phyloP scores from a whole-genome alignment of 2,888 invertebrate genomes.

The Phyllotreta striolata region DNA sequence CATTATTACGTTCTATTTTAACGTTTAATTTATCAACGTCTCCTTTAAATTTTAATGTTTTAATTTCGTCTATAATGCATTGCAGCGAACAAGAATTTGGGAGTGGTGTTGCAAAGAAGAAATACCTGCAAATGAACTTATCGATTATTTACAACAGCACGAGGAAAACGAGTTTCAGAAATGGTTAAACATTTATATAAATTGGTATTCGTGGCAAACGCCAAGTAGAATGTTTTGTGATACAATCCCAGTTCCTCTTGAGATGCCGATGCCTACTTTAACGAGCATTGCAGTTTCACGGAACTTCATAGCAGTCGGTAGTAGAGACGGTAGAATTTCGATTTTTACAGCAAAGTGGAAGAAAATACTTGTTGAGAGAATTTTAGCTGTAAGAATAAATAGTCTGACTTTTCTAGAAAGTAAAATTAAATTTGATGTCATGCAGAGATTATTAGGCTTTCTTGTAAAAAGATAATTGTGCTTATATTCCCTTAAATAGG shows the following conservation, averaged over 20 bases:
- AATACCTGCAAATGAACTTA: slow-evolving; percentile 55
- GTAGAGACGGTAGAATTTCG: slow-evolving; percentile 56
- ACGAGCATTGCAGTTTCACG: slow-evolving; percentile 56
- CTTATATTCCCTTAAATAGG: not conserved
- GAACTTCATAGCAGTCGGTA: slow-evolving; percentile 56
- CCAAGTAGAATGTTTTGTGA: slow-evolving; percentile 53
- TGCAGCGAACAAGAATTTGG: slow-evolving; percentile 57
- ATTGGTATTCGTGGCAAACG: slow-evolving; percentile 57
- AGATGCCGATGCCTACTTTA: slow-evolving; percentile 54
- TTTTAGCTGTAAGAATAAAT: slow-evolving; percentile 54
- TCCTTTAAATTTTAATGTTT: slow-evolving; percentile 5
- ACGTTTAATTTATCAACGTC: slow-evolving; percentile 26
- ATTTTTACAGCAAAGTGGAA: slow-evolving; percentile 55
- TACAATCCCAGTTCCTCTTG: slow-evolving; percentile 52
- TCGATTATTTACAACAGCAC: slow-evolving; percentile 55
- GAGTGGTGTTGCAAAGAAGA: slow-evolving; percentile 57
- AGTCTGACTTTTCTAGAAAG: slow-evolving; percentile 54
- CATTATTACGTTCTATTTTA: slow-evolving; percentile 25
- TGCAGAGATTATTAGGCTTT: slow-evolving; percentile 18
- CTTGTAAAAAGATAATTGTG: too few relatives aligned
- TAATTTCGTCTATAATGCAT: slow-evolving; percentile 28
- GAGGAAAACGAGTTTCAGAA: slow-evolving; percentile 47
- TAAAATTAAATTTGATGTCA: slow-evolving; percentile 22
- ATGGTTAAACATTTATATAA: slow-evolving; percentile 56
- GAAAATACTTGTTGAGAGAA: slow-evolving; percentile 49